Evolutionary conservation across 1,140 invertebrate species (phyloP), one percentile per base, ranked within the genome.

Genomic region (Vanessa tameamea): DNA sequence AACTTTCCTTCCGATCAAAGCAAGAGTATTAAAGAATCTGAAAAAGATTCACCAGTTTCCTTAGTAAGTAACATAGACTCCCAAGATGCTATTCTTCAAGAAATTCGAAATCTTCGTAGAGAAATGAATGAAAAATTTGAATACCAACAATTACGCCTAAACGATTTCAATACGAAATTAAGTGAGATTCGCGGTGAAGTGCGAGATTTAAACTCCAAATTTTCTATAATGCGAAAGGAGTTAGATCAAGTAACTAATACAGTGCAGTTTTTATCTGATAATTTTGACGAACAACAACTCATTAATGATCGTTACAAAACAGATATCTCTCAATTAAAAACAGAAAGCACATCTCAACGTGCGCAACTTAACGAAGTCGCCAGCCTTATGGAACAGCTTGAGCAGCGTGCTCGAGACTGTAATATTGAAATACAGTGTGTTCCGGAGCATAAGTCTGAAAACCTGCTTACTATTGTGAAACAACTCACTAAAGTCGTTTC

Each of bases 351-450:
- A 63, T 31, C 20, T 63, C 26, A 31, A 37, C 59, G 59, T 63
- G 7, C 59, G 1, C 5, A 63, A 31, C 26, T 63, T 31, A 63
- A 63, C 13, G 59, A 63, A 64, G 37, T 64, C 37, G 16, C 37
- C 15, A 47, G 43, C 63, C 37, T 47, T 47, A 64, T 64, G 63
- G 37, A 47, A 64, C 69, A 50, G 23, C 13, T 70, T 15, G 69
- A 70, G 47, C 57, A 64, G 37, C 57, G 43, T 15, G 31, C 69
- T 4, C 57, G 69, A 3, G 69, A 63, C 2, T 50, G 69, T 64
- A 69, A 69, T 47, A 9, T 69, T 7, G 67, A 69, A 61, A 69
- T 69, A 16, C 67, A 69, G 13, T 69, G 67, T 69, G 37, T 69
- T 12, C 66, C 66, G 1, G 53, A 69, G 43, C 55, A 59, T 48